A percentile compares a stretch with the other conserved stretches of the same genome.
phyloP scores from a whole-genome alignment of 2,797 vertebrate species.

The Myoxocephalus aenaeus region DNA sequence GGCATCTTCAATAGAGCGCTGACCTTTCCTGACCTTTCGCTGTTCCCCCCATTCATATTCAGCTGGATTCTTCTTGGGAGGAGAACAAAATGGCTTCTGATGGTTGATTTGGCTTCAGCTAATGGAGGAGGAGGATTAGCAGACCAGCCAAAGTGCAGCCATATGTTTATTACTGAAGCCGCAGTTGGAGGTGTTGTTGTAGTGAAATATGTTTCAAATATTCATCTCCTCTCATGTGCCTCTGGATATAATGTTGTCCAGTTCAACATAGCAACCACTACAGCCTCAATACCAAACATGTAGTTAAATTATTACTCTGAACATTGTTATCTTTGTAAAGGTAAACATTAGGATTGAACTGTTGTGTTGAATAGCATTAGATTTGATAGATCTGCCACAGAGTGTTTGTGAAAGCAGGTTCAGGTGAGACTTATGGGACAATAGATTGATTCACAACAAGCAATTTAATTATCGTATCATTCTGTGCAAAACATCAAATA shows the following conservation, averaged over 20 bases:
- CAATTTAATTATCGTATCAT: too few species aligned
- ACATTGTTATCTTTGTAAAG: neutral
- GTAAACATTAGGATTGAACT: neutral
- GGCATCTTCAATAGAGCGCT: neutral
- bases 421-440: neutral
- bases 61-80: slow-evolving; percentile 1
- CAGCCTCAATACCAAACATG: neutral
- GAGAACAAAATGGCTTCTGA: slow-evolving; percentile 18
- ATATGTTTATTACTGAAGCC: neutral
- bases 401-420: neutral
- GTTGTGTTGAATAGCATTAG: neutral
- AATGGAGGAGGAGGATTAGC: slow-evolving; percentile 6
- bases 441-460: too few species aligned
- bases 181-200: neutral
- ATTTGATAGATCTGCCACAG: neutral
- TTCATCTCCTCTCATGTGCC: neutral
- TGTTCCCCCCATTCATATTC: slow-evolving; percentile 22
- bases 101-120: slow-evolving; percentile 12
- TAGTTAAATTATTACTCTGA: neutral
- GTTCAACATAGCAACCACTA: neutral
- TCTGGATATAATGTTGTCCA: neutral
- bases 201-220: neutral
- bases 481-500: neutral
- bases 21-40: slow-evolving; percentile 39
- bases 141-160: neutral